A percentile compares a stretch with the other conserved stretches of the same genome.
phyloP scores from a whole-genome alignment of 1,140 invertebrate species.

The Nephila pilipes region DNA sequence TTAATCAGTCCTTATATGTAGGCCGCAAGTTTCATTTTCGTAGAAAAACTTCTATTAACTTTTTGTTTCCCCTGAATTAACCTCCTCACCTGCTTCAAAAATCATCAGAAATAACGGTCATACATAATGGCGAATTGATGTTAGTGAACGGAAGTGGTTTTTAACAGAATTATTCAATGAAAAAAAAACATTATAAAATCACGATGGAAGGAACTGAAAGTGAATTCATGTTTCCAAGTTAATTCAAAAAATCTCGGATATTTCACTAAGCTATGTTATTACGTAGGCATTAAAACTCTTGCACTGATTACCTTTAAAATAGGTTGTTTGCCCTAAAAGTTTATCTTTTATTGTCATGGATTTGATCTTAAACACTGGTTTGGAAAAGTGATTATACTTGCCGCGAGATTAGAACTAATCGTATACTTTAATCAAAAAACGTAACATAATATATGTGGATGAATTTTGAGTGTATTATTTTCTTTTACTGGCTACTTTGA shows the following conservation, averaged over 20 bases:
- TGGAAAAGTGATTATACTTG: neutral
- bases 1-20: neutral
- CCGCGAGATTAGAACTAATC: neutral
- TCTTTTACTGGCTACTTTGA: neutral
- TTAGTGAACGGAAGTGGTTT: slow-evolving; percentile 30
- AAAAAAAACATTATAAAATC: neutral
- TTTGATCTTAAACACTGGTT: neutral
- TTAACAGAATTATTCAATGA: slow-evolving; percentile 31
- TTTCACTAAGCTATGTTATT: neutral
- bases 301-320: neutral
- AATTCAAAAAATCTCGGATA: neutral
- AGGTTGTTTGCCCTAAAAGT: neutral
- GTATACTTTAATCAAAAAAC: neutral
- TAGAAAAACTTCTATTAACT: slow-evolving; percentile 36
- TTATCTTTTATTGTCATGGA: neutral
- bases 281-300: neutral
- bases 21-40: slow-evolving; percentile 17
- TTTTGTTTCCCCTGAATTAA: slow-evolving; percentile 22
- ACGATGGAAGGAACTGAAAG: neutral
- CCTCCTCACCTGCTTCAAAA: slow-evolving; percentile 38
- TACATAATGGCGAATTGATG: neutral
- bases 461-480: neutral
- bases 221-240: neutral
- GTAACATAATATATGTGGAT: neutral
- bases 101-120: slow-evolving; percentile 29